Evolutionary conservation across 2,888 invertebrate species (phyloP), one percentile per base, ranked within the genome.

Genomic region (Eristalis pertinax): DNA sequence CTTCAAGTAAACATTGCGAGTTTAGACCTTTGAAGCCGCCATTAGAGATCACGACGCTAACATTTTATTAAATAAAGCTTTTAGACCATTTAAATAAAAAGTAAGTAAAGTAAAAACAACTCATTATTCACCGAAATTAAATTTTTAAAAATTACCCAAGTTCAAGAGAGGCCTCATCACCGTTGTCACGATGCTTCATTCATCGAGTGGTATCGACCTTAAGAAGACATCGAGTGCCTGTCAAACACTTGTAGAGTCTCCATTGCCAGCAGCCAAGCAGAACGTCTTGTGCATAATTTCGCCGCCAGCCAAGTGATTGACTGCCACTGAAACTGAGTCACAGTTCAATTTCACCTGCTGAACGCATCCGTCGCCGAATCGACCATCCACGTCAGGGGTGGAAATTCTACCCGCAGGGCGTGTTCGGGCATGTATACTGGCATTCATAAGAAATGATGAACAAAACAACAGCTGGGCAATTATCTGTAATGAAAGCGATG

Each of bases 391-490:
- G 50, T 19, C 50, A 50, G 19, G 50, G 50, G 50, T n/a, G 19
- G 50, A 50, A 50, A 50, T 50, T 19, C 50, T 5, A 24, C 38
- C 65, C 15, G 11, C 5, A 10, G 15, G 60, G 74, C 60, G 58
- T 75, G 70, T 75, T 70, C n/a, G 50, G 50, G 50, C n/a, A 7
- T 50, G n/a, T n/a, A 50, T 50, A n/a, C 50, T 8, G 50, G 43
- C 56, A 83, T 86, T 75, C 86, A 86, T 86, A 83, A 70, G 74
- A 78, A 72, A 86, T 86, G 86, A 86, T 86, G 86, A 79, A 86
- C 70, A 75, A 83, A 64, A 86, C 78, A 83, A 78, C 86, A 86
- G 86, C 83, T 86, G 86, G 65, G 62, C 75, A 79, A 81, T 76
- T 81, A 72, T 13, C 70, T 19, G 41, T 62, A 58, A 72, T 80